phyloP scores from a whole-genome alignment of 2,113 vertebrate species.

The Oryzias curvinotus region DNA sequence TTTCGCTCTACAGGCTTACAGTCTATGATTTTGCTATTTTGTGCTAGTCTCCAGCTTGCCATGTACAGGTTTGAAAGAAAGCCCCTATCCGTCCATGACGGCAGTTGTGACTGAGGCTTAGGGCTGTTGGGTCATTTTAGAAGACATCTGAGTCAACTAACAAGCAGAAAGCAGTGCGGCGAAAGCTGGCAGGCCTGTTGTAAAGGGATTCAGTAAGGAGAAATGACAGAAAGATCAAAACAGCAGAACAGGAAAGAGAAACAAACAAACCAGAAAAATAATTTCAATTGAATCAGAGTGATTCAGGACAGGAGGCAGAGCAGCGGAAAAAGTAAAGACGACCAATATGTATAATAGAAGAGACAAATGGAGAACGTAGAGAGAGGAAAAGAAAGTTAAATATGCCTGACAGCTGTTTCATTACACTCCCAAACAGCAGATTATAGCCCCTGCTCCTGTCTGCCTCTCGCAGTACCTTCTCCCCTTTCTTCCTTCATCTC shows the following conservation, averaged over 20 bases:
- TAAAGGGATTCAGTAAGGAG: not conserved
- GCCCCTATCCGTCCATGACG: no score
- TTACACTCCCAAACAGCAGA: slow-evolving; percentile 60
- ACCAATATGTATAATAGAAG: slow-evolving; percentile 38
- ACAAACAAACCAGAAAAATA: slow-evolving; percentile 31
- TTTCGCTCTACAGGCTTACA: no score
- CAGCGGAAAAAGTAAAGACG: slow-evolving; percentile 18
- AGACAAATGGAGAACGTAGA: slow-evolving; percentile 41
- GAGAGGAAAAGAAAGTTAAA: slow-evolving; percentile 63
- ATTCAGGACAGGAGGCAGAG: slow-evolving; percentile 11
- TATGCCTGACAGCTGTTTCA: slow-evolving; percentile 77
- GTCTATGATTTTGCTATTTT: no score
- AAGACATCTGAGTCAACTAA: no score
- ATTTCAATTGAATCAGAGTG: slow-evolving; percentile 6
- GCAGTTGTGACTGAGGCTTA: no score
- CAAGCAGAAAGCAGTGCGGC: no score
- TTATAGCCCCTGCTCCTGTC: slow-evolving; percentile 46
- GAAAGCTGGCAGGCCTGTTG: not conserved
- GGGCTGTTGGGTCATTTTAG: no score
- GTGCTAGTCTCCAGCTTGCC: no score
- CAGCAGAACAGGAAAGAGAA: slow-evolving; percentile 17
- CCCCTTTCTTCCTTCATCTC: slow-evolving; percentile 29
- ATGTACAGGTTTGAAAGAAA: no score
- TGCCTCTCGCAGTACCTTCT: slow-evolving; percentile 32
- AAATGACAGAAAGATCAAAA: not conserved